Evolutionary conservation across 2,888 invertebrate genomes (phyloP), one percentile per base, ranked within the genome.

Genomic region (Thecophora atra): DNA sequence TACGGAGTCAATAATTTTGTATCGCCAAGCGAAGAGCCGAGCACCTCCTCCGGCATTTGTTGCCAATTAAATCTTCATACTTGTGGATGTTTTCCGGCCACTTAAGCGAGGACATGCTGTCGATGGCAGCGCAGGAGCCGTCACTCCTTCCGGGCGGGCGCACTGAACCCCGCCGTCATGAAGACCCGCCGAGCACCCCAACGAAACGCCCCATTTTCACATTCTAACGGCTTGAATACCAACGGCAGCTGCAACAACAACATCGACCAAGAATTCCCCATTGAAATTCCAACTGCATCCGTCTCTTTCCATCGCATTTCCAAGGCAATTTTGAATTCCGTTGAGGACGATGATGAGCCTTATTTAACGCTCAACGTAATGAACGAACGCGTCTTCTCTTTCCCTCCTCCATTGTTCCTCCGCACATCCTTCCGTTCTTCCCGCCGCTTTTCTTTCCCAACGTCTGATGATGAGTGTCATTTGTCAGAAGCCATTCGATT

Each of bases 401-500:
- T n/a, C 21, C 21, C 3, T n/a, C 17, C 7, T 8, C 19, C 54
- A 54, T 8, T 30, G 30, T 30, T 30, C 30, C 8, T 30, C 4
- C 4, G 5, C 30, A 30, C 8, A 6, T 30, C 21, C 66, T 37
- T 19, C 51, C 37, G 11, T 52, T 13, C 26, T 19, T 66, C 54
- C n/a, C 69, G 72, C 44, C 75, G 47, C 21, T 44, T 65, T 11
- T 42, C 47, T 30, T 30, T 30, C 30, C 17, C n/a, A 15, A 17
- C 44, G 11, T 4, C 54, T 52, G 64, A 68, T 70, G 72, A 71
- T 79, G 76, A 78, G 76, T 78, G 76, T 75, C 77, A 78, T 79
- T 80, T 81, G 79, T 80, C 74, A 63, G 56, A 60, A 74, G 19
- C 73, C 77, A 75, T 71, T 80, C 76, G 72, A 74, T 77, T 74